These are phyloP conservation scores for Diglossa cyanea DNA, from an alignment of 2,797 vertebrate species.

Conservation along the genomic window DNA sequence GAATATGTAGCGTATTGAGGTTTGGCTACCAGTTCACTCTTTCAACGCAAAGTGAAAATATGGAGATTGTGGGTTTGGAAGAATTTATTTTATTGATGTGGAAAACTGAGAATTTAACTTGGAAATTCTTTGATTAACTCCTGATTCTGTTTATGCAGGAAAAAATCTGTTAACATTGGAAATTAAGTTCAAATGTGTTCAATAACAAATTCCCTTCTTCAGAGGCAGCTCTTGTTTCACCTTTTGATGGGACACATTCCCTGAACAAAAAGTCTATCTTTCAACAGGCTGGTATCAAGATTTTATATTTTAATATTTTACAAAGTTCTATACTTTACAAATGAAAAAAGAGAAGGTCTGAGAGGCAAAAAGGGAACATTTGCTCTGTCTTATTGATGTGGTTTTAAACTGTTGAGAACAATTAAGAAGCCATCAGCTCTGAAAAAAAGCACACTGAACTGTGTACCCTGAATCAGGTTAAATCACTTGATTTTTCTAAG, in stretches of 20 bases:
- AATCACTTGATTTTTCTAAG: neutral
- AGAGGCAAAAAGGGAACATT: neutral
- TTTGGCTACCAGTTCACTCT: conserved; percentile 30
- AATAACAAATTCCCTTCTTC: neutral
- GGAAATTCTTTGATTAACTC: conserved; percentile 13
- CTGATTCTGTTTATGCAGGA: neutral
- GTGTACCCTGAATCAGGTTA: neutral
- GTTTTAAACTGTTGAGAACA: neutral
- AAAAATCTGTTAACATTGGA: conserved; percentile 32
- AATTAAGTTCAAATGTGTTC: neutral
- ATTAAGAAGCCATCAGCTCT: neutral
- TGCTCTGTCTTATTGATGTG: neutral
- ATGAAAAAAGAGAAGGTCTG: neutral
- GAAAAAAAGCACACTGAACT: neutral
- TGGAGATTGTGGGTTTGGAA: conserved; percentile 1
- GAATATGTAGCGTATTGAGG: conserved; percentile 1
- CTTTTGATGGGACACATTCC: neutral
- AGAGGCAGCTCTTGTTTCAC: neutral
- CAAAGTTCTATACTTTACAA: neutral
- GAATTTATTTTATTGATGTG: conserved; percentile 13
- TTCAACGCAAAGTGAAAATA: neutral
- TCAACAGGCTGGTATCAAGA: neutral
- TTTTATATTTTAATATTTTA: neutral
- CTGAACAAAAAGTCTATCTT: neutral
- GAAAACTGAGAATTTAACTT: conserved; percentile 42